Evolutionary conservation across 2,797 vertebrate genomes (phyloP).

Genomic region (Myotis planiceps): DNA sequence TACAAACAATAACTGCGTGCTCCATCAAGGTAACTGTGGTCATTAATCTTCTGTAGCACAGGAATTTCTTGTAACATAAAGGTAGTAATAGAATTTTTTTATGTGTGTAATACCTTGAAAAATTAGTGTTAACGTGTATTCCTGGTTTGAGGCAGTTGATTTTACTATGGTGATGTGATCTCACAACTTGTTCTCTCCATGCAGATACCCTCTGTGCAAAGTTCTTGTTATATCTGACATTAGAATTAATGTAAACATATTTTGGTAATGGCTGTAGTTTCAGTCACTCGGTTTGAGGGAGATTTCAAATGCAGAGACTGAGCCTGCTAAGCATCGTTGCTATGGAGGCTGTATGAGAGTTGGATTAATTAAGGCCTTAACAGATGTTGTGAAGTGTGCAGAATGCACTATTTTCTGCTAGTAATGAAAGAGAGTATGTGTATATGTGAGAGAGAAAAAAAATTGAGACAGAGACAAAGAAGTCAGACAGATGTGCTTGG

Average conservation of each 20-base stretch:
- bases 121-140: background rate
- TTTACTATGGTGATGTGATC: constrained; percentile 65
- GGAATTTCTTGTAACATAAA: constrained; percentile 31
- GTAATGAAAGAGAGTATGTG: constrained; percentile 75
- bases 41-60: constrained; percentile 12
- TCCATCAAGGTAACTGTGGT: background rate
- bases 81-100: background rate
- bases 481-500: constrained; percentile 2
- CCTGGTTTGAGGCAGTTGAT: background rate
- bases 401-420: constrained; percentile 80
- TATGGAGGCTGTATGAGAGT: constrained; percentile 72
- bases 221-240: constrained; percentile 54
- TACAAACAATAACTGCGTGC: background rate
- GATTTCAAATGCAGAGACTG: constrained; percentile 72
- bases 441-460: constrained; percentile 30
- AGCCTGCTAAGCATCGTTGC: constrained; percentile 82
- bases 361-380: constrained; percentile 86
- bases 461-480: constrained; percentile 36
- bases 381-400: constrained; percentile 84
- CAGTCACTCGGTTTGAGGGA: constrained; percentile 78
- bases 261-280: constrained; percentile 71
- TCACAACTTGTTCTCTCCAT: constrained; percentile 40
- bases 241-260: constrained; percentile 62
- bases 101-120: background rate
- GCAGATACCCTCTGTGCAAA: constrained; percentile 18